phyloP scores from a whole-genome alignment of 2,797 vertebrate species.

The Pseudochirops corinnae region DNA sequence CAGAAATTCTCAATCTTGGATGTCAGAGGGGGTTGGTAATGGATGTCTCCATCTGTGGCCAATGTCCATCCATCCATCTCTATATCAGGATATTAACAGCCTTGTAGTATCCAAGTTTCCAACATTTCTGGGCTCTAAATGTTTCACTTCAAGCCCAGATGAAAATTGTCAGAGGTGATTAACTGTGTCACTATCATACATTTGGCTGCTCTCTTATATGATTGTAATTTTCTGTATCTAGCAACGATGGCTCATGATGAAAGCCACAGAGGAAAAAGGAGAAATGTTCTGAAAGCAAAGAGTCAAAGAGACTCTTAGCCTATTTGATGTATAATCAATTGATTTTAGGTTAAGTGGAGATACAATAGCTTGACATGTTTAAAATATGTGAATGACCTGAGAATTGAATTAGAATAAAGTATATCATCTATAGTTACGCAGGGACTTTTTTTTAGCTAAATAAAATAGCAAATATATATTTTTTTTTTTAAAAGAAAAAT shows the following conservation, averaged over 20 bases:
- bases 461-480: not conserved
- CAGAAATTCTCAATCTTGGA: slow-evolving; percentile 47
- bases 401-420: slow-evolving; percentile 60
- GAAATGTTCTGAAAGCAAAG: slow-evolving; percentile 7
- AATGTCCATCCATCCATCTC: slow-evolving; percentile 45
- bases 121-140: slow-evolving; percentile 74
- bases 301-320: slow-evolving; percentile 46
- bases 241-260: slow-evolving; percentile 53
- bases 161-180: slow-evolving; percentile 79
- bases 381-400: slow-evolving; percentile 57
- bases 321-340: slow-evolving; percentile 43
- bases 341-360: slow-evolving; percentile 49
- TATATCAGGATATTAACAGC: slow-evolving; percentile 50
- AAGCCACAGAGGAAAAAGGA: slow-evolving; percentile 19
- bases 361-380: slow-evolving; percentile 69
- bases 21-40: slow-evolving; percentile 67
- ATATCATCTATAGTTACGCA: slow-evolving; percentile 34
- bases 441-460: slow-evolving; percentile 22
- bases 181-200: slow-evolving; percentile 76
- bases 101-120: slow-evolving; percentile 66
- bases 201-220: slow-evolving; percentile 64
- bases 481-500: not conserved
- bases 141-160: slow-evolving; percentile 81
- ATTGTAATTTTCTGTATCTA: slow-evolving; percentile 43
- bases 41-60: slow-evolving; percentile 59